Conservation (phyloP, 2,888 invertebrate genomes). For the Cerceris ruficornis region DNA sequence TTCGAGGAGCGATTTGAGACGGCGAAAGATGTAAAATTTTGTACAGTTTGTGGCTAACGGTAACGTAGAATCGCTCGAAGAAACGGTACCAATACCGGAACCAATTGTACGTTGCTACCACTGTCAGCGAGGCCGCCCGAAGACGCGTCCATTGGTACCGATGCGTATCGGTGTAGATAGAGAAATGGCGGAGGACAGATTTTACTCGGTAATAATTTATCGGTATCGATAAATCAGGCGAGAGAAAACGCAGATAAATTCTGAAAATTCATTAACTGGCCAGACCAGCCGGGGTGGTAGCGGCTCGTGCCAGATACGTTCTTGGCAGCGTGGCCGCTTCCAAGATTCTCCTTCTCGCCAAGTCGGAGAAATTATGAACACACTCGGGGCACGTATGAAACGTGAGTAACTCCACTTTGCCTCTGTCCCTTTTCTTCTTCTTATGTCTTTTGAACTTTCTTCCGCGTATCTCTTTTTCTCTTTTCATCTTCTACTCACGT, state of each 20-base stretch:
- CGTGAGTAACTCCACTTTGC: conserved; percentile 18
- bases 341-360: conserved; percentile 1
- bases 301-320: conserved; percentile 23
- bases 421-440: conserved; percentile 33
- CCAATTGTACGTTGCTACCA: no score
- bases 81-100: no score
- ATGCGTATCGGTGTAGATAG: neutral
- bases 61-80: no score
- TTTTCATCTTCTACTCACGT: no score
- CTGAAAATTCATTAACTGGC: conserved; percentile 28
- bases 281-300: conserved; percentile 7
- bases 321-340: conserved; percentile 39
- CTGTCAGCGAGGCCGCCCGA: no score
- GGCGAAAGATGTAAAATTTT: no score
- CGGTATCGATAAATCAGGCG: neutral
- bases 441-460: conserved; percentile 27
- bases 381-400: conserved; percentile 48
- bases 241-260: conserved; percentile 9
- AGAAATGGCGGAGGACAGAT: neutral
- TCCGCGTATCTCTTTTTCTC: no score
- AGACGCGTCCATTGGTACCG: neutral
- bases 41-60: no score
- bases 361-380: conserved; percentile 44
- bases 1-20: no score
- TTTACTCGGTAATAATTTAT: neutral